phyloP scores from a whole-genome alignment of 1,140 invertebrate genomes.

The Campodea augens region DNA sequence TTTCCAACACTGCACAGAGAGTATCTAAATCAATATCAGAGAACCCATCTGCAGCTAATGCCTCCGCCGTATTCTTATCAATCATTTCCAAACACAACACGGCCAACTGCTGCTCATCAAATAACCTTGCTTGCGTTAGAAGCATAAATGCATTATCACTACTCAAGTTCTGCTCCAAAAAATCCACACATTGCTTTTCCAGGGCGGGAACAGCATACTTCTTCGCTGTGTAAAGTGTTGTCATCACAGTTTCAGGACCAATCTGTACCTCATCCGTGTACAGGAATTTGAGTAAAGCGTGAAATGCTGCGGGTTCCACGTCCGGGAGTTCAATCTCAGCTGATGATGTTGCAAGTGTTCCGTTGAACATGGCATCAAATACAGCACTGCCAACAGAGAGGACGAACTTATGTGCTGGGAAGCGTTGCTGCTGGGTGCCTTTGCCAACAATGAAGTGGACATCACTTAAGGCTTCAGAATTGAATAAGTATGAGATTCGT shows the following conservation, averaged over 20 bases:
- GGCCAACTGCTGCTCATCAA: slow-evolving; percentile 60
- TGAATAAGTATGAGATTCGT: slow-evolving; percentile 54
- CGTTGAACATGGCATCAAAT: slow-evolving; percentile 77
- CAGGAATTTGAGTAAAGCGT: slow-evolving; percentile 47
- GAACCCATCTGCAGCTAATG: slow-evolving; percentile 65
- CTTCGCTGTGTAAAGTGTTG: slow-evolving; percentile 66
- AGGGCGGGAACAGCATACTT: slow-evolving; percentile 69
- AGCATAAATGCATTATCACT: slow-evolving; percentile 73
- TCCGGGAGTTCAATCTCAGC: slow-evolving; percentile 62
- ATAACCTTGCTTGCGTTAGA: slow-evolving; percentile 52
- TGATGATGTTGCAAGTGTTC: slow-evolving; percentile 41
- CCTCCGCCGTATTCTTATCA: slow-evolving; percentile 65
- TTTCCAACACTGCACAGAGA: slow-evolving; percentile 53
- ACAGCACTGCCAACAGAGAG: slow-evolving; percentile 62
- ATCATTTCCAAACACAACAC: slow-evolving; percentile 65
- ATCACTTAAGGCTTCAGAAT: slow-evolving; percentile 60
- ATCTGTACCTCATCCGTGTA: slow-evolving; percentile 74
- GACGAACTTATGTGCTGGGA: slow-evolving; percentile 70
- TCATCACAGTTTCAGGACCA: slow-evolving; percentile 71
- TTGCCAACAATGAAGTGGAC: slow-evolving; percentile 60
- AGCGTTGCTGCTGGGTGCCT: slow-evolving; percentile 42
- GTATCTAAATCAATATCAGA: slow-evolving; percentile 72
- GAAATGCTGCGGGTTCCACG: slow-evolving; percentile 58
- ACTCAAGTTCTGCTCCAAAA: slow-evolving; percentile 55
- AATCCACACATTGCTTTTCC: slow-evolving; percentile 69